A percentile compares a stretch with the other conserved stretches of the same genome.
Conservation (phyloP, 2,888 invertebrate genomes). For the Siphlonurus alternatus region DNA sequence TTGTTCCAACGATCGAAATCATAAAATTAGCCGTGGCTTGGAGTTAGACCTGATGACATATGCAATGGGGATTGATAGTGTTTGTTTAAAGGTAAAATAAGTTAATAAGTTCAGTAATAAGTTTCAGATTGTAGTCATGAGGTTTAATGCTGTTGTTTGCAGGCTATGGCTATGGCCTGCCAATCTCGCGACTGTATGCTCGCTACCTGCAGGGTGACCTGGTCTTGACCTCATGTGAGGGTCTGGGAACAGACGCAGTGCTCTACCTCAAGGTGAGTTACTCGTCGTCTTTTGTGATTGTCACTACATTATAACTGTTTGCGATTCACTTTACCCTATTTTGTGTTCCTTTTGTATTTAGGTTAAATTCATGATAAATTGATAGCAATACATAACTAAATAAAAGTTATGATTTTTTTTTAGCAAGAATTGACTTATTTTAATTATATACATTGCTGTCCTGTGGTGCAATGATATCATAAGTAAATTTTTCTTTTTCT, state of each 20-base stretch:
- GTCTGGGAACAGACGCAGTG: slow-evolving; percentile 91
- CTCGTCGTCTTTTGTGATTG: neutral
- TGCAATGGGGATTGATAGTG: too few relatives aligned
- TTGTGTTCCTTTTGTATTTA: neutral
- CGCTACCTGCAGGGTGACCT: slow-evolving; percentile 97
- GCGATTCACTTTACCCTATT: neutral
- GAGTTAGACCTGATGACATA: too few relatives aligned
- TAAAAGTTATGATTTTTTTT: too few relatives aligned
- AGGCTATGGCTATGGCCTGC: slow-evolving; percentile 92
- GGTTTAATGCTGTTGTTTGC: too few relatives aligned
- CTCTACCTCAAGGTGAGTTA: slow-evolving; percentile 79
- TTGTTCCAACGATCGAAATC: too few relatives aligned
- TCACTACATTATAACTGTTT: slow-evolving; percentile 2
- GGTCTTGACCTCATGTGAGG: slow-evolving; percentile 83
- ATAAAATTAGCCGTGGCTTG: too few relatives aligned
- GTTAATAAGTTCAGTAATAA: too few relatives aligned
- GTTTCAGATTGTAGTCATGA: too few relatives aligned
- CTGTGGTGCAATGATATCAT: neutral
- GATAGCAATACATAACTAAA: neutral
- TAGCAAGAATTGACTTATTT: slow-evolving; percentile 7
- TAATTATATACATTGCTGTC: slow-evolving; percentile 4
- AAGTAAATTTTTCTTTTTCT: slow-evolving; percentile 10
- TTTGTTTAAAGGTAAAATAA: too few relatives aligned
- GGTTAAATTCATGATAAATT: neutral
- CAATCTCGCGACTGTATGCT: slow-evolving; percentile 90